Evolutionary conservation across 2,797 vertebrate genomes (phyloP).

Genomic region (Premnoplex brunnescens): DNA sequence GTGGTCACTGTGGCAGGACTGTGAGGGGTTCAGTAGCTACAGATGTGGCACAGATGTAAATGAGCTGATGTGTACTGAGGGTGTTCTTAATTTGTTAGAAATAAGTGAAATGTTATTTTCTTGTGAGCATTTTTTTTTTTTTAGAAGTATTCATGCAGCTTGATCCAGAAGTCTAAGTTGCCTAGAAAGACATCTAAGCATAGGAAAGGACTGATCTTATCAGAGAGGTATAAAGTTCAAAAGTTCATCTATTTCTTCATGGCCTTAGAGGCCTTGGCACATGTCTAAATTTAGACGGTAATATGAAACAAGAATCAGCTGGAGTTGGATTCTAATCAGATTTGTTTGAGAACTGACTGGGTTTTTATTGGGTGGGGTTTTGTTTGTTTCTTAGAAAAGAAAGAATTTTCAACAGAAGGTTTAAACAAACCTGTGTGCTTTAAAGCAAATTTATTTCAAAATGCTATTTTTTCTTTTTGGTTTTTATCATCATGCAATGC

Average conservation of each 20-base stretch:
- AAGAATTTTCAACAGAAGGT: background rate
- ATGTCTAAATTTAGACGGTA: background rate
- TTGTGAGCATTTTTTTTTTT: background rate
- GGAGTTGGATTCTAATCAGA: background rate
- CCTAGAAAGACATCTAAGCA: background rate
- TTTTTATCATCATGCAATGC: background rate
- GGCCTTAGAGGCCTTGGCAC: background rate
- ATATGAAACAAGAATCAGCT: background rate
- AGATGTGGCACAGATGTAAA: background rate
- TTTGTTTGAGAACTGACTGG: background rate
- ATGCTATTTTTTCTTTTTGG: background rate
- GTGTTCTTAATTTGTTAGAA: background rate
- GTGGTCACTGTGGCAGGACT: background rate
- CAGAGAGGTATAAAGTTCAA: background rate
- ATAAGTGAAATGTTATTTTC: background rate
- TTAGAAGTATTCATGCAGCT: background rate
- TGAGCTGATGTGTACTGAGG: fast-evolving
- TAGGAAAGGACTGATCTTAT: background rate
- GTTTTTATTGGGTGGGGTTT: background rate
- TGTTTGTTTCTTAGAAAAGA: background rate
- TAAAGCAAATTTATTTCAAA: background rate
- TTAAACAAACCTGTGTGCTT: background rate
- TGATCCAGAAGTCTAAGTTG: background rate
- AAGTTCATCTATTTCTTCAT: background rate
- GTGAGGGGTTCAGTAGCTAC: background rate